Evolutionary conservation across 2,113 vertebrate species (phyloP).

Genomic region (Cercocebus atys): DNA sequence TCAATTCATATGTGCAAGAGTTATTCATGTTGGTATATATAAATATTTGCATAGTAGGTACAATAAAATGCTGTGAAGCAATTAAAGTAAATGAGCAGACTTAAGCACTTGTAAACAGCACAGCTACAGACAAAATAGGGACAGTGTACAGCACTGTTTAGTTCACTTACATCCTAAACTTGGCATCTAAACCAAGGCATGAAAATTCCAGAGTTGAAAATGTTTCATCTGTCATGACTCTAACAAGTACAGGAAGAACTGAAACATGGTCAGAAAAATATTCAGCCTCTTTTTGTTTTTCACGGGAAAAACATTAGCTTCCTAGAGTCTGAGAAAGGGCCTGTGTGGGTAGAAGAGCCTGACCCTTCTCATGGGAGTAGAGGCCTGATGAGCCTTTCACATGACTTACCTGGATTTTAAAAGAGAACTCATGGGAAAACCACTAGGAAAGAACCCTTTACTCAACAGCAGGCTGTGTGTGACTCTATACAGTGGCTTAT

Average conservation of each 20-base stretch:
- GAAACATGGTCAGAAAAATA: neutral
- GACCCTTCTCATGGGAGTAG: neutral
- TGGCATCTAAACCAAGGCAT: neutral
- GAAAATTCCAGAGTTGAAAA: neutral
- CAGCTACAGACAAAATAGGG: neutral
- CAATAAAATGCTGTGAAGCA: neutral
- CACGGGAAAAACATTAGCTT: neutral
- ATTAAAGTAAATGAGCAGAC: slow-evolving; percentile 43
- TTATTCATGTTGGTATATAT: slow-evolving; percentile 28
- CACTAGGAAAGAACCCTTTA: neutral
- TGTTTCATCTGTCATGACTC: neutral
- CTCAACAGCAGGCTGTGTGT: neutral
- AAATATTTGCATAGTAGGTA: slow-evolving; percentile 38
- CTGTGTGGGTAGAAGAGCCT: neutral
- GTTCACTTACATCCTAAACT: neutral
- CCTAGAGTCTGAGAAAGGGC: neutral
- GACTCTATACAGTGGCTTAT: neutral
- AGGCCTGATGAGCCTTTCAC: neutral
- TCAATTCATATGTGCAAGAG: neutral
- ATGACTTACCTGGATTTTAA: neutral
- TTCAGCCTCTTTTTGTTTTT: neutral
- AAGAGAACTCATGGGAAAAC: neutral
- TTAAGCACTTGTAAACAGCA: slow-evolving; percentile 38
- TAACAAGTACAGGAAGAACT: neutral
- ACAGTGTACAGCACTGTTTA: neutral